Evolutionary conservation across 2,888 invertebrate genomes (phyloP).

Genomic region (Poecilus cupreus): DNA sequence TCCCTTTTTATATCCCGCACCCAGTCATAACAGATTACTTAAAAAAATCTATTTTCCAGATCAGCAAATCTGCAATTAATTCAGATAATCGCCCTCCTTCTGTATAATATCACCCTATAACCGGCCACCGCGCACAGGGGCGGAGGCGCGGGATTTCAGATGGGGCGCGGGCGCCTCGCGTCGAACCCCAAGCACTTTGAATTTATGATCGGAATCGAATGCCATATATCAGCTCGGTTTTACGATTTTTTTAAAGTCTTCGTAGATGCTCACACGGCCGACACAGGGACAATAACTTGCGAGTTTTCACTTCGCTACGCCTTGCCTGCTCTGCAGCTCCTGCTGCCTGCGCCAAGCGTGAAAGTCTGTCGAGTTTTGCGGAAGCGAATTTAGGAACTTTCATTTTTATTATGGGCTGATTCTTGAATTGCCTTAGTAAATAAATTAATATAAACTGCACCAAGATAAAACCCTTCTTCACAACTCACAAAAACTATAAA

Average conservation of each 20-base stretch:
- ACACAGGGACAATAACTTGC: slow-evolving; percentile 51
- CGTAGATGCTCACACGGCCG: slow-evolving; percentile 30
- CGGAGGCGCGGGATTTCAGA: no score
- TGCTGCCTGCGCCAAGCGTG: neutral
- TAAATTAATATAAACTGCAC: no score
- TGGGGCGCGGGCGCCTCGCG: neutral
- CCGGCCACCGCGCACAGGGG: neutral
- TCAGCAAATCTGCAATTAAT: slow-evolving; percentile 53
- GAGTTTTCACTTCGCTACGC: slow-evolving; percentile 37
- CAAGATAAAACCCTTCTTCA: no score
- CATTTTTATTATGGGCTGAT: neutral
- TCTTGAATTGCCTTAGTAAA: no score
- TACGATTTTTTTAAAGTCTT: slow-evolving; percentile 56
- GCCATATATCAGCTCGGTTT: slow-evolving; percentile 53
- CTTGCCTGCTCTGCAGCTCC: neutral
- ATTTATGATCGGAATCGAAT: slow-evolving; percentile 57
- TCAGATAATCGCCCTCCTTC: slow-evolving; percentile 42
- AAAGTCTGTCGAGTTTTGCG: neutral
- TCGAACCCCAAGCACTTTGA: slow-evolving; percentile 54
- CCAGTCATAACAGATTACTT: slow-evolving; percentile 34
- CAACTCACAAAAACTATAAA: no score
- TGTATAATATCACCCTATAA: slow-evolving; percentile 30
- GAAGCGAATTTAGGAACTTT: slow-evolving; percentile 16
- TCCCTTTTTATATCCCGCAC: slow-evolving; percentile 25
- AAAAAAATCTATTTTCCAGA: slow-evolving; percentile 52